These are phyloP conservation scores for Colistium nudipinnis DNA, from an alignment of 2,113 vertebrate species.

Conservation along the genomic window DNA sequence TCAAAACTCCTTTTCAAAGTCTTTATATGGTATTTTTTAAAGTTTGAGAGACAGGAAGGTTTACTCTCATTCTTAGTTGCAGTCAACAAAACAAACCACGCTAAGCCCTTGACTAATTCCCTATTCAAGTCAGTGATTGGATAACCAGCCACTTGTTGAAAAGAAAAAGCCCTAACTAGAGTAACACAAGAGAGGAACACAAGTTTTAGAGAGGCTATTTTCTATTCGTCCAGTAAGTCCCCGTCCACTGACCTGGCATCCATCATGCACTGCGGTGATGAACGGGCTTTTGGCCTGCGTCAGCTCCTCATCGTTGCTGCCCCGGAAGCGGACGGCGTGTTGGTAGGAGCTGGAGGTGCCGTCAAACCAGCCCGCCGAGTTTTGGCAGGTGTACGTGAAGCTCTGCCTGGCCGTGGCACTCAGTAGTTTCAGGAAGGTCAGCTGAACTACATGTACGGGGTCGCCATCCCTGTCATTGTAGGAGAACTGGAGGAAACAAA, in stretches of 20 bases:
- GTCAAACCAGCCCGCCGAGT: conserved; percentile 89
- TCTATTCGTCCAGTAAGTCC: conserved; percentile 1
- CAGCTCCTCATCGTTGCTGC: conserved; percentile 86
- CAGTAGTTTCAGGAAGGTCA: conserved; percentile 92
- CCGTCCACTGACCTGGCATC: conserved; percentile 85
- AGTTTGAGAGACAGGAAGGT: too few species aligned
- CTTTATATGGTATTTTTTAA: too few species aligned
- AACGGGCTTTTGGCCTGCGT: conserved; percentile 82
- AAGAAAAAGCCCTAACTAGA: conserved; percentile 21
- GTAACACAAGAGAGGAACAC: conserved; percentile 1
- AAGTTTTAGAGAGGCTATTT: too few species aligned
- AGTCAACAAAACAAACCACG: too few species aligned
- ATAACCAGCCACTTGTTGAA: conserved; percentile 11
- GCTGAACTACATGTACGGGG: conserved; percentile 86
- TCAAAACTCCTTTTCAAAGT: too few species aligned
- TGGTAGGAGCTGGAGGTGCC: conserved; percentile 71
- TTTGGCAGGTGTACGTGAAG: conserved; percentile 90
- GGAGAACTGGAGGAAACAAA: conserved; percentile 82
- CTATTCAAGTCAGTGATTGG: conserved; percentile 20
- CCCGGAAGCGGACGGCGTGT: conserved; percentile 83
- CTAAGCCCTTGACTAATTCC: background rate
- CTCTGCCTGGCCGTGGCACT: conserved; percentile 86
- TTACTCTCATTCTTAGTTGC: too few species aligned
- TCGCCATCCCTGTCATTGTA: conserved; percentile 87
- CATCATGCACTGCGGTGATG: conserved; percentile 82